A percentile compares a stretch with the other conserved stretches of the same genome.
Conservation (phyloP, 2,797 vertebrate genomes). For the Orestias chungarensis region DNA sequence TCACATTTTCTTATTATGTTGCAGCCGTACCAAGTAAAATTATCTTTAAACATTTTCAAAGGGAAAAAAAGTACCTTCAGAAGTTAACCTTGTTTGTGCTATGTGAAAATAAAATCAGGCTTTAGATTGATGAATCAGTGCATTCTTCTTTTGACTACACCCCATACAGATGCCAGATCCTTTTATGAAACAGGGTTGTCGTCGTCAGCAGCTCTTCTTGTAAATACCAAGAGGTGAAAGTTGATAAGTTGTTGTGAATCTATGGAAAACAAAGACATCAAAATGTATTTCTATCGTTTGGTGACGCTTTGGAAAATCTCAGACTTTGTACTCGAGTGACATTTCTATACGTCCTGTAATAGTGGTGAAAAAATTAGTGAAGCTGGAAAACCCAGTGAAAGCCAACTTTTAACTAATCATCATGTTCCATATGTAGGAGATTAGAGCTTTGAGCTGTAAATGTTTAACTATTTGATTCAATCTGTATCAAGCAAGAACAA, state of each 20-base stretch:
- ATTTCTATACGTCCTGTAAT: conserved; percentile 72
- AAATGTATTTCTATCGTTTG: conserved; percentile 79
- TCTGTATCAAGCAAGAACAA: conserved; percentile 83
- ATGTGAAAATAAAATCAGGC: not conserved
- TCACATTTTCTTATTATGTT: too few species aligned
- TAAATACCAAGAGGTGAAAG: conserved; percentile 68
- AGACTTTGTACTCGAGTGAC: conserved; percentile 66
- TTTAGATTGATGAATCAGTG: not conserved
- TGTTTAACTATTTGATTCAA: conserved; percentile 81
- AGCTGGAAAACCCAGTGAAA: conserved; percentile 75
- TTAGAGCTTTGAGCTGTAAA: conserved; percentile 82
- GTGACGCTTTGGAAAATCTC: conserved; percentile 74
- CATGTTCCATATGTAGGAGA: conserved; percentile 80
- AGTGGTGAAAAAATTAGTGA: conserved; percentile 74
- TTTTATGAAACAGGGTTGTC: conserved; percentile 18
- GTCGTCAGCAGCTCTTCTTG: conserved; percentile 56
- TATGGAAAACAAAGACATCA: conserved; percentile 59
- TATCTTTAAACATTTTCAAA: too few species aligned
- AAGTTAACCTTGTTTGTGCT: not conserved
- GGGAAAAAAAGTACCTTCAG: not conserved
- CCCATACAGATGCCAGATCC: not conserved
- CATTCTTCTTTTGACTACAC: not conserved
- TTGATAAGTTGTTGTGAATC: conserved; percentile 57
- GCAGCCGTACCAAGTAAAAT: too few species aligned
- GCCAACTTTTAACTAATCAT: conserved; percentile 77